Conservation (phyloP, 2,113 vertebrate species). For the Melanostigma gelatinosum region DNA sequence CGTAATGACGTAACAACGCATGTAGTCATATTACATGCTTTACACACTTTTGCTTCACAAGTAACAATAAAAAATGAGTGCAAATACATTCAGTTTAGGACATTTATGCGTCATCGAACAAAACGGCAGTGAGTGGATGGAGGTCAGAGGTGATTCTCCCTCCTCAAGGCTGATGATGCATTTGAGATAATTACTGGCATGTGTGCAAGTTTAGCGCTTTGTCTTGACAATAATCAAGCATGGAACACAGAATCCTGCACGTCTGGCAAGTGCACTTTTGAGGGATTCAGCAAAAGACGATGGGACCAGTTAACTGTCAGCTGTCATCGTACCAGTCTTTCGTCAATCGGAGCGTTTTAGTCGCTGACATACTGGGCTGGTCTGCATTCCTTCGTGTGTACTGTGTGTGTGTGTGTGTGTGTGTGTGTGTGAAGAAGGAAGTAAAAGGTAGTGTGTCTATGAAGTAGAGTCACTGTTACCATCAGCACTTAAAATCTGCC, state of each 20-base stretch:
- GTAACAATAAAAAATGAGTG: slow-evolving; percentile 6
- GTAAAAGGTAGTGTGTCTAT: slow-evolving; percentile 60
- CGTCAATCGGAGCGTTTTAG: no score
- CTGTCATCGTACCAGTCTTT: no score
- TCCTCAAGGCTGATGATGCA: not conserved
- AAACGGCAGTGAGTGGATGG: not conserved
- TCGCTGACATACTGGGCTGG: no score
- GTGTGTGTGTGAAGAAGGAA: not conserved
- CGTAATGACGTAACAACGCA: not conserved
- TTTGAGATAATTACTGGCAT: not conserved
- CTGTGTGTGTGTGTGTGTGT: not conserved
- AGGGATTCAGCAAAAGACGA: no score
- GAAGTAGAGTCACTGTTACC: slow-evolving; percentile 2
- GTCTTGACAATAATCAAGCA: not conserved
- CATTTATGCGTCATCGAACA: not conserved
- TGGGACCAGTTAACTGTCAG: no score
- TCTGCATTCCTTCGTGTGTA: not conserved
- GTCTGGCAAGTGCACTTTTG: no score
- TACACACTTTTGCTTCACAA: slow-evolving; percentile 16
- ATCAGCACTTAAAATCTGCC: slow-evolving; percentile 10
- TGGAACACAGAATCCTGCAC: not conserved
- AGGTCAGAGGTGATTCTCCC: slow-evolving; percentile 7
- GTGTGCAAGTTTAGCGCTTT: not conserved
- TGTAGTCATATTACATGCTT: not conserved
- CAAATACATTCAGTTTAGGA: slow-evolving; percentile 18